These are phyloP conservation scores for Pseudococcus longispinus DNA, from an alignment of 2,888 invertebrate species.

Conservation along the genomic window DNA sequence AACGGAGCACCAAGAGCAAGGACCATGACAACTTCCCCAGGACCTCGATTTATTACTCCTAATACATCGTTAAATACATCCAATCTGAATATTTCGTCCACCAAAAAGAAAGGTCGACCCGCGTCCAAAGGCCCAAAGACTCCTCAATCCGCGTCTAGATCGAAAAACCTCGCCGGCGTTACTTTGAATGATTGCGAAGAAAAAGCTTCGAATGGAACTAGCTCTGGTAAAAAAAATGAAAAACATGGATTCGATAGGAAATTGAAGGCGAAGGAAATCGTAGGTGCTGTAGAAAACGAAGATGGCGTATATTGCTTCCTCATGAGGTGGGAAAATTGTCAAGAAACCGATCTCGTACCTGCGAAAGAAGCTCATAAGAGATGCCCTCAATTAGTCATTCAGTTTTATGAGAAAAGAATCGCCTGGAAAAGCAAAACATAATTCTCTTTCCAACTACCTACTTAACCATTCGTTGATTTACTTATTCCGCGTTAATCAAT, in stretches of 20 bases:
- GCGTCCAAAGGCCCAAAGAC: not conserved
- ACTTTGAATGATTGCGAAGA: not conserved
- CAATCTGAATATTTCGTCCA: not conserved
- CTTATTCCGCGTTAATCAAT: not conserved
- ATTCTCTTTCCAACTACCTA: too few relatives aligned
- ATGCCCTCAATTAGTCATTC: constrained; percentile 94
- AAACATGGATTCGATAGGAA: constrained; percentile 79
- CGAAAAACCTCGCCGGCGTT: not conserved
- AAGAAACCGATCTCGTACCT: constrained; percentile 93
- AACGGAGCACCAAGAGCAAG: not conserved
- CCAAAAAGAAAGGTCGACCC: constrained; percentile 62
- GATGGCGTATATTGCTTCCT: constrained; percentile 89
- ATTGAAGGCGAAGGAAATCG: constrained; percentile 83
- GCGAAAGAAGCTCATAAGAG: constrained; percentile 87
- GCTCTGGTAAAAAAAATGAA: constrained; percentile 44
- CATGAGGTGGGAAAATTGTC: constrained; percentile 94
- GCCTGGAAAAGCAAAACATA: constrained; percentile 73
- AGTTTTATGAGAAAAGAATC: constrained; percentile 93
- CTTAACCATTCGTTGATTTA: not conserved
- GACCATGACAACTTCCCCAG: too few relatives aligned
- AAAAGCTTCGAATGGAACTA: not conserved
- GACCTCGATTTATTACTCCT: too few relatives aligned
- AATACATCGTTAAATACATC: too few relatives aligned
- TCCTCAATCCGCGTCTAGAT: not conserved
- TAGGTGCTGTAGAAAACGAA: constrained; percentile 89